A percentile compares a stretch with the other conserved stretches of the same genome.
phyloP scores from a whole-genome alignment of 2,797 vertebrate genomes.

The Chiloscyllium punctatum region DNA sequence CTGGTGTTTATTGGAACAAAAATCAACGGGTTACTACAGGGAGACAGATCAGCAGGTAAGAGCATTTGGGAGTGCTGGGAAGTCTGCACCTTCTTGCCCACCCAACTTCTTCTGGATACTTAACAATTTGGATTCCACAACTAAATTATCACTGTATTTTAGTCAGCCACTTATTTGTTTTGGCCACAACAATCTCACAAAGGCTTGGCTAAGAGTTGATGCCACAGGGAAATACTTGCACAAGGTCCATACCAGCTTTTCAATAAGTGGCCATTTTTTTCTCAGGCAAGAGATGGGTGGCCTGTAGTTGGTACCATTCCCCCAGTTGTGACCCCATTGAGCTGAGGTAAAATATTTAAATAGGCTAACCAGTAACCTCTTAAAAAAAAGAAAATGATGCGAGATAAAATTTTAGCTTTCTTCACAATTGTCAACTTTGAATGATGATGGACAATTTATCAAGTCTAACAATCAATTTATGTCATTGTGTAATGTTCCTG shows the following conservation, averaged over 20 bases:
- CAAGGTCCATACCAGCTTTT: neutral
- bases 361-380: neutral
- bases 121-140: neutral
- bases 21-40: neutral
- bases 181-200: too few relatives aligned
- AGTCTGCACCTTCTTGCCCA: too few relatives aligned
- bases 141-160: neutral
- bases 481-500: too few relatives aligned
- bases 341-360: neutral
- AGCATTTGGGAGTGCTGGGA: neutral
- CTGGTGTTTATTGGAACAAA: neutral
- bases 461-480: neutral
- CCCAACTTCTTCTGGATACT: neutral
- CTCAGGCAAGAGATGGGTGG: neutral
- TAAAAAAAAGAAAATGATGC: neutral
- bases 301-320: neutral
- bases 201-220: neutral
- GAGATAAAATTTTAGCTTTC: neutral
- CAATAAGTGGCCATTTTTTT: neutral
- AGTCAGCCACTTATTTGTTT: neutral
- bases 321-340: neutral
- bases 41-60: neutral
- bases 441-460: neutral
- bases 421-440: neutral
- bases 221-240: neutral